Evolutionary conservation across 2,113 vertebrate genomes (phyloP), one percentile per base, ranked within the genome.

Genomic region (Hydrolagus affinis): DNA sequence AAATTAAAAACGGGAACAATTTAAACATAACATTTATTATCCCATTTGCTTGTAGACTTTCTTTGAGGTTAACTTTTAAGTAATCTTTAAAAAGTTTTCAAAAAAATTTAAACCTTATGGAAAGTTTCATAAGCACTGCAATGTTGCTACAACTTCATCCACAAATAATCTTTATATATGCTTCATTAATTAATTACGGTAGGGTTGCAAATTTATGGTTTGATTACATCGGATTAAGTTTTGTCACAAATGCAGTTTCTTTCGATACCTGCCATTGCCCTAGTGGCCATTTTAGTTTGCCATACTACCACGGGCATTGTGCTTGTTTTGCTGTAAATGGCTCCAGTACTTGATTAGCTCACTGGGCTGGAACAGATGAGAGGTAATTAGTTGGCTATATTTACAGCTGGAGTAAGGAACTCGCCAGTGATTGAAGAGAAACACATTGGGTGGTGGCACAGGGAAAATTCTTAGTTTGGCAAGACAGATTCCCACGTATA

Each of bases 381-480:
- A 99, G 86, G 98, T 99, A 91, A 99, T 97, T 87, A 99, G 93
- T 88, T 97, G 95, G 89, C 95, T 98, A 89, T 99, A 99, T 93
- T 96, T 97, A 94, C 98, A 99, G 93, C 96, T 98, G 89, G 96
- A 97, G 85, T 98, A 98, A 89, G 96, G 95, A 89, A 99, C 96
- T 87, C 97, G 90, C 97, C 97, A 98, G 93, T 98, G 96, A 91
- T 99, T 98, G 92, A 99, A 99, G 77, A 99, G 94, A 88, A 96
- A 97, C 85, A 95, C 95, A 0, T 97, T 98, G 88, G 96, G 94
- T 0, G 96, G 96, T 73, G 96, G 95, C 68, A 91, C 91, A 28
- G 97, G 97, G 88, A 98, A 95, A 44, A 99, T 95, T 85, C 92
- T 90, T 85, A 99, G 88, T 89, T 96, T 95, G 86, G 95, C 95